Evolutionary conservation across 2,797 vertebrate species (phyloP).

Genomic region (Siniperca obscura): DNA sequence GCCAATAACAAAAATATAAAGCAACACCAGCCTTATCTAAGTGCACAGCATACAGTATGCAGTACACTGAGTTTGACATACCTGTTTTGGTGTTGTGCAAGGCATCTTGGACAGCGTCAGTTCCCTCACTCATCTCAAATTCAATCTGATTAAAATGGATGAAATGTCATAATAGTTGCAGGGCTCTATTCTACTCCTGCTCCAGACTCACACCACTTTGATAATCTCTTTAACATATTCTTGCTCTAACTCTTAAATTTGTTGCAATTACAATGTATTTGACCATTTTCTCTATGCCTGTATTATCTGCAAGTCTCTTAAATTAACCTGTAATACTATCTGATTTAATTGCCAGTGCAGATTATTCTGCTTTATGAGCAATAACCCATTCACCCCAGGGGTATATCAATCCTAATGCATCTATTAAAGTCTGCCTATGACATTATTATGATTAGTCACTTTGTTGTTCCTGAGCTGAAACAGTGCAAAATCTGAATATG

Average conservation of each 20-base stretch:
- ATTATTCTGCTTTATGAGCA: slow-evolving; percentile 83
- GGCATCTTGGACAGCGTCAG: slow-evolving; percentile 8
- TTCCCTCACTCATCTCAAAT: slow-evolving; percentile 16
- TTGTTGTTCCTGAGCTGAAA: slow-evolving; percentile 74
- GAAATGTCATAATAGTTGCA: slow-evolving; percentile 48
- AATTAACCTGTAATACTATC: slow-evolving; percentile 81
- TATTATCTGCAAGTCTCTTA: slow-evolving; percentile 79
- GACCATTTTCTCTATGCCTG: slow-evolving; percentile 79
- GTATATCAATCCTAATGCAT: slow-evolving; percentile 82
- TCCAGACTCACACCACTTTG: slow-evolving; percentile 52
- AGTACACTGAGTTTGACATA: background rate
- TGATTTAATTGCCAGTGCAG: slow-evolving; percentile 83
- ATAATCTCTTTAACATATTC: slow-evolving; percentile 83
- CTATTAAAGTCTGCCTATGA: slow-evolving; percentile 81
- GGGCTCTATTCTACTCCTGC: slow-evolving; percentile 28
- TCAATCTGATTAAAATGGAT: slow-evolving; percentile 55
- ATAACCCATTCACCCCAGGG: slow-evolving; percentile 83
- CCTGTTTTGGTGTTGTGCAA: slow-evolving; percentile 3
- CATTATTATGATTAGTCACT: slow-evolving; percentile 83
- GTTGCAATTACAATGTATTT: slow-evolving; percentile 81
- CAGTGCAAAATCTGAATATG: slow-evolving; percentile 74
- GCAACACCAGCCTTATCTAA: background rate
- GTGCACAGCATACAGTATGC: background rate
- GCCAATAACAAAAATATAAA: background rate
- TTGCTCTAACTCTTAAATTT: slow-evolving; percentile 77